Evolutionary conservation across 2,113 vertebrate genomes (phyloP), one percentile per base, ranked within the genome.

Genomic region (Brachyhypopomus gauderio): DNA sequence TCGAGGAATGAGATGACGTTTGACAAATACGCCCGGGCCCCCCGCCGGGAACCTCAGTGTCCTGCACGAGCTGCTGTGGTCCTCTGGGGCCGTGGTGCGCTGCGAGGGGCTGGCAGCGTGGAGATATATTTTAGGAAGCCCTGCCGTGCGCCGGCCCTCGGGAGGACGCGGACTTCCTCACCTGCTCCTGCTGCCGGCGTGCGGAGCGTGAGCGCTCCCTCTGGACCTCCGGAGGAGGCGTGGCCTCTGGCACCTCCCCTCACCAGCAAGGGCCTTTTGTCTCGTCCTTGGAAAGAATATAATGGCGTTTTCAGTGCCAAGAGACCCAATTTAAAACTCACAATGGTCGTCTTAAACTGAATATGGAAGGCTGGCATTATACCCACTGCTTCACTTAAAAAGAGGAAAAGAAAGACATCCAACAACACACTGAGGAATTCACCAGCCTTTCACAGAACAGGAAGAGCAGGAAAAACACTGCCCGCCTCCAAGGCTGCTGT

Each of bases 261-360:
- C 63, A 78, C 59, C 38, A 74, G 81, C 70, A 64, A 78, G 77
- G 70, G 76, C 30, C 60, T 64, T 78, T 73, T 55, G 45, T 64
- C 69, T 58, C 0, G 16, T 22, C 22, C 38, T 45, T 66, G 59
- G 45, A 78, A 77, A 58, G 14, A 81, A 67, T 0, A 75, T 73
- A 67, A 72, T 72, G 17, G 74, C 23, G 20, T 78, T 77, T 73
- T 78, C 69, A 72, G 75, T 60, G 58, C 69, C 9, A 20, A 72
- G 30, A 58, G 14, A 38, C 52, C 69, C 55, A 59, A 62, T 71
- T 82, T 71, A 82, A 75, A 72, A 71, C 36, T 77, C 23, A 71
- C 74, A 48, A 17, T 56, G 41, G 20, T 19, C 41, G 52, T 25
- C 79, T 67, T 75, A 55, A 55, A 64, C 55, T 38, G 62, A 30